Conservation (phyloP, 64 coral and sea anemone genomes). For the Porites australiensis region DNA sequence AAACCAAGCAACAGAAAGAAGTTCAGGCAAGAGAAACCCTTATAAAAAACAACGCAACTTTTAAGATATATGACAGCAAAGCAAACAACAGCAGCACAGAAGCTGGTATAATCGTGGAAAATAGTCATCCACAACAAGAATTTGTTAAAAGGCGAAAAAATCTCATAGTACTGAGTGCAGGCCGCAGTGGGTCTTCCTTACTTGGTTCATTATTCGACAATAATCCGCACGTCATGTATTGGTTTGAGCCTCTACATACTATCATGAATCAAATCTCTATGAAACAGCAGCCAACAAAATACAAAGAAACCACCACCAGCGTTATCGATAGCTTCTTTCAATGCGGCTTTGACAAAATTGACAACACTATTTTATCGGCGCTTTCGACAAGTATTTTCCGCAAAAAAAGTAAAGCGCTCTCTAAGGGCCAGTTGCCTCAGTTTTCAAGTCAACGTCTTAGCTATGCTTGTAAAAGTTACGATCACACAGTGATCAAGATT, state of each 20-base stretch:
- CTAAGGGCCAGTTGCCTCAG: background rate
- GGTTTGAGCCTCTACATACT: background rate
- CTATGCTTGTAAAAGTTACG: background rate
- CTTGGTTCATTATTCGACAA: background rate
- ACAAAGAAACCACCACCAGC: background rate
- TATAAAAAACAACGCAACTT: too few relatives aligned
- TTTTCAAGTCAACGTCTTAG: background rate
- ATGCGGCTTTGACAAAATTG: background rate
- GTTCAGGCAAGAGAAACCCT: too few relatives aligned
- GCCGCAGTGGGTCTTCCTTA: background rate
- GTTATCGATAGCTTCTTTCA: background rate
- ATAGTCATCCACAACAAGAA: too few relatives aligned
- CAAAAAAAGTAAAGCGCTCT: background rate
- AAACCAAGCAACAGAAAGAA: too few relatives aligned
- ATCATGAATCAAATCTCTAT: background rate
- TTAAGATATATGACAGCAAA: too few relatives aligned
- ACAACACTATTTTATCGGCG: background rate
- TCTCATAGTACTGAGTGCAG: too few relatives aligned
- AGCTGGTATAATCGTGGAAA: too few relatives aligned
- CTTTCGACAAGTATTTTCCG: too few relatives aligned
- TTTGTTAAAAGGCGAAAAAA: too few relatives aligned
- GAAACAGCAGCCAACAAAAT: background rate
- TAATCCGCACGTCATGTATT: slow-evolving; percentile 1
- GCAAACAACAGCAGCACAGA: too few relatives aligned
- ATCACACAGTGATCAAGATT: slow-evolving; percentile 2